Conservation (phyloP, 2,113 vertebrate genomes). For the Reinhardtius hippoglossoides region DNA sequence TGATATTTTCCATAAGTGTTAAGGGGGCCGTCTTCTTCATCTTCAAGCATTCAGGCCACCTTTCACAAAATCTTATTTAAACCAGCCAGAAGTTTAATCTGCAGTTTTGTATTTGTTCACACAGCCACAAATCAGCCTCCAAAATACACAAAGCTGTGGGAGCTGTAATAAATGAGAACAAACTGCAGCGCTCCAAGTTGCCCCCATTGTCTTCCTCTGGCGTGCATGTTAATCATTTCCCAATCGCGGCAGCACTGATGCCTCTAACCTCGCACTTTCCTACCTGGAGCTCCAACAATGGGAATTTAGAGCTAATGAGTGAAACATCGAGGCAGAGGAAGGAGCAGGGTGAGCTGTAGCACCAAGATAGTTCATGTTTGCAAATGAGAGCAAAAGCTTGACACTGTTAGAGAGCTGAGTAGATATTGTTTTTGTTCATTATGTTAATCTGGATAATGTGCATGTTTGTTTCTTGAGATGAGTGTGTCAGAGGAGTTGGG, state of each 20-base stretch:
- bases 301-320: constrained; percentile 58
- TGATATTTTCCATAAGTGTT: constrained; percentile 41
- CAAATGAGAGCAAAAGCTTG: constrained; percentile 49
- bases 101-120: constrained; percentile 45
- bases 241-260: constrained; percentile 9
- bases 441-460: neutral
- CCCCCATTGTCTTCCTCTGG: constrained; percentile 51
- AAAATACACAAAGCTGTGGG: constrained; percentile 68
- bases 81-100: constrained; percentile 45
- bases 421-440: constrained; percentile 1
- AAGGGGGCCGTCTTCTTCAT: neutral
- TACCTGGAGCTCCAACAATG: constrained; percentile 57
- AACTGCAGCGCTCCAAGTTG: constrained; percentile 37
- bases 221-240: constrained; percentile 63
- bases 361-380: constrained; percentile 23
- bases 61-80: constrained; percentile 52
- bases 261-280: constrained; percentile 54
- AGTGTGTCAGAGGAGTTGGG: neutral
- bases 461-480: neutral
- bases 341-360: constrained; percentile 12
- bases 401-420: neutral
- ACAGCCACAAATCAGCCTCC: constrained; percentile 54
- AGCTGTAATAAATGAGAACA: constrained; percentile 57
- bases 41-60: constrained; percentile 47
- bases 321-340: constrained; percentile 37